These are phyloP conservation scores for Oophaga sylvatica DNA, from an alignment of 2,797 vertebrate genomes.

Conservation along the genomic window DNA sequence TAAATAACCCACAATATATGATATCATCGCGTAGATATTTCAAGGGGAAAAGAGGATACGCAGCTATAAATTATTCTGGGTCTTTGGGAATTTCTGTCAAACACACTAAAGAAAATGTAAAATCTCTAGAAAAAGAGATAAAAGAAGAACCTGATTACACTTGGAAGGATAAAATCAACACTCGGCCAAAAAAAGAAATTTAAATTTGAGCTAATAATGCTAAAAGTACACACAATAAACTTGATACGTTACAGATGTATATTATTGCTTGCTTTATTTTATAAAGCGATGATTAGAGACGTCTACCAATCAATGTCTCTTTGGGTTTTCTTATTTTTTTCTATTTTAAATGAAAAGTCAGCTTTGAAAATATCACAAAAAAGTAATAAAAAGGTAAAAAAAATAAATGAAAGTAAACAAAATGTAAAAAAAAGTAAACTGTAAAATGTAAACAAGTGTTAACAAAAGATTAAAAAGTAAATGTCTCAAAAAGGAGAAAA, in stretches of 20 bases:
- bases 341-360: no score
- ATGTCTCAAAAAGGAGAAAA: no score
- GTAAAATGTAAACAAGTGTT: no score
- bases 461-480: no score
- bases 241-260: conserved; percentile 21
- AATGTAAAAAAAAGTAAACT: no score
- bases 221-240: neutral
- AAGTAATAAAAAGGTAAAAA: neutral
- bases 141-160: conserved; percentile 78
- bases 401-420: no score
- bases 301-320: neutral
- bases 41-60: conserved; percentile 76
- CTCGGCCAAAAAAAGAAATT: conserved; percentile 76
- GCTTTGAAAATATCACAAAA: neutral
- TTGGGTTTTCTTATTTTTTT: neutral
- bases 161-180: conserved; percentile 78
- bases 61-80: conserved; percentile 77
- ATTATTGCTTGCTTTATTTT: neutral
- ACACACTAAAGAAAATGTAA: conserved; percentile 78
- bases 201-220: conserved; percentile 72
- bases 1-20: conserved; percentile 80
- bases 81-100: conserved; percentile 84
- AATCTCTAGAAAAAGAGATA: conserved; percentile 79
- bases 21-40: conserved; percentile 80
- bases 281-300: neutral